These are phyloP conservation scores for Aleadryas rufinucha DNA, from an alignment of 2,113 vertebrate genomes.

Conservation along the genomic window DNA sequence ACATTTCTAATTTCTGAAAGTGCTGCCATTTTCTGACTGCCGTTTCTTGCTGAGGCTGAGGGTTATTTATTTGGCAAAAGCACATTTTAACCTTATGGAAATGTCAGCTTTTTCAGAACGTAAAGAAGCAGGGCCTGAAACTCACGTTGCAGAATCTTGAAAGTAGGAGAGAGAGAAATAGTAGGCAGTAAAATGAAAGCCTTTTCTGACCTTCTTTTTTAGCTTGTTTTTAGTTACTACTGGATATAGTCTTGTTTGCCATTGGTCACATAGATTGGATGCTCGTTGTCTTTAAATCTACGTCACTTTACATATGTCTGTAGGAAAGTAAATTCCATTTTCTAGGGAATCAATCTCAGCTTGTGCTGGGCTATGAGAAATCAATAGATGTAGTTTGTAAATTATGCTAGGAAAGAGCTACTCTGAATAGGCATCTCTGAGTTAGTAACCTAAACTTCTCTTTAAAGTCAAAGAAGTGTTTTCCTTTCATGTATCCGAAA, in stretches of 20 bases:
- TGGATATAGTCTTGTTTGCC: background rate
- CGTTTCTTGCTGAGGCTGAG: background rate
- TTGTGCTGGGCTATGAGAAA: background rate
- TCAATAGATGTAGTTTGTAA: background rate
- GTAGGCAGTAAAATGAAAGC: background rate
- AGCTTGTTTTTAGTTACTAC: background rate
- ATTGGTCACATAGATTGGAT: background rate
- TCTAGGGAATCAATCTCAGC: background rate
- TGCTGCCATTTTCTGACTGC: background rate
- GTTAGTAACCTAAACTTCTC: background rate
- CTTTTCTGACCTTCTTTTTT: background rate
- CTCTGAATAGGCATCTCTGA: background rate
- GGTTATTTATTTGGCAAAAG: background rate
- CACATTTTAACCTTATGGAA: background rate
- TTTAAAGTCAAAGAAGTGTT: background rate
- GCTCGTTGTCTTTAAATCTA: background rate
- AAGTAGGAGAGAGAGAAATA: background rate
- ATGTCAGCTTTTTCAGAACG: background rate
- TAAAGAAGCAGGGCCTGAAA: background rate
- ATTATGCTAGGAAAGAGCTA: background rate
- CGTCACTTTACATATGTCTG: background rate
- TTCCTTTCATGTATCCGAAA: background rate
- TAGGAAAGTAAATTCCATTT: background rate
- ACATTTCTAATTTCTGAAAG: background rate
- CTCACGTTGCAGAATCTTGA: background rate